Evolutionary conservation across 2,113 vertebrate genomes (phyloP).

Genomic region (Cyphotilapia sp.): DNA sequence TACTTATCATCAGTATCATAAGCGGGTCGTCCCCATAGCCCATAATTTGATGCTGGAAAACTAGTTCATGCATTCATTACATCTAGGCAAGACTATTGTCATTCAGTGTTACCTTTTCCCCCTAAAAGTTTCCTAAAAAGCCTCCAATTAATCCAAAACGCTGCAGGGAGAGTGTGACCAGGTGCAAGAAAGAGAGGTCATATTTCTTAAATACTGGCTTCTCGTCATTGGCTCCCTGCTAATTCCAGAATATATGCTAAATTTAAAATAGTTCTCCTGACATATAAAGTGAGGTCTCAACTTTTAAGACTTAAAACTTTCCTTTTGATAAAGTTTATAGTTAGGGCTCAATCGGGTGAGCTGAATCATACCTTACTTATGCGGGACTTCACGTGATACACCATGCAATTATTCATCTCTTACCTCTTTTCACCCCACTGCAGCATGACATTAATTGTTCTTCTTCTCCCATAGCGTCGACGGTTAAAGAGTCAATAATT

Average conservation of each 20-base stretch:
- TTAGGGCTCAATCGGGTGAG: background rate
- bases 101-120: rapidly evolving
- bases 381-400: background rate
- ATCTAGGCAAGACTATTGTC: background rate
- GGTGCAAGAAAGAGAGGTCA: background rate
- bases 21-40: background rate
- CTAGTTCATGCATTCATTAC: background rate
- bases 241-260: background rate
- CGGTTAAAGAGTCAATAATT: background rate
- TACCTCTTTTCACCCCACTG: background rate
- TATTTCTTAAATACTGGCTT: background rate
- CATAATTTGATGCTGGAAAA: background rate
- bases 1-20: background rate
- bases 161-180: background rate
- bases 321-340: background rate
- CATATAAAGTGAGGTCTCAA: background rate
- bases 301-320: background rate
- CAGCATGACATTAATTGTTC: background rate
- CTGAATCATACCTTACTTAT: background rate
- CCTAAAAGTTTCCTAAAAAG: background rate
- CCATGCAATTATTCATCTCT: background rate
- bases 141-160: background rate
- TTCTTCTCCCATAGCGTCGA: background rate
- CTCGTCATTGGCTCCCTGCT: background rate
- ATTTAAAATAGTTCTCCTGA: background rate